A percentile compares a stretch with the other conserved stretches of the same genome.
Evolutionary conservation across 1,140 invertebrate genomes (phyloP).

Genomic region (Melipona quadrifasciata): DNA sequence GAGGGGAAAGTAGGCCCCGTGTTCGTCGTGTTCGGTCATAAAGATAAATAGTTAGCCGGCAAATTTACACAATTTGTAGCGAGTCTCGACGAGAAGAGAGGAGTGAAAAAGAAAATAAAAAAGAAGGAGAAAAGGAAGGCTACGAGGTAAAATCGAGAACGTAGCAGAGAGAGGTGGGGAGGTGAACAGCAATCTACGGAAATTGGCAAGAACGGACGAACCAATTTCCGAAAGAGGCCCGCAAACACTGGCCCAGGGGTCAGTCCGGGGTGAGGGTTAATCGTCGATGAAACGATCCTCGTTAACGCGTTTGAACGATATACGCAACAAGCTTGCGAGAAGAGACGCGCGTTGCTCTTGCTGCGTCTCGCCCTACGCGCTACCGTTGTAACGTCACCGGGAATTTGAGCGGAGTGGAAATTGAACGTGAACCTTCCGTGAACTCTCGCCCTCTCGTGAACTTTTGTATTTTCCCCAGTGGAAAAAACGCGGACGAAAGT

Average conservation of each 20-base stretch:
- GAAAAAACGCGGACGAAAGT: too few relatives aligned
- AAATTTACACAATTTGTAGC: conserved; percentile 80
- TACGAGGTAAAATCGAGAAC: conserved; percentile 42
- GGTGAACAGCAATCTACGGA: conserved; percentile 76
- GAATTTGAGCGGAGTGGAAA: too few relatives aligned
- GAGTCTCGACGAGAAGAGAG: conserved; percentile 46
- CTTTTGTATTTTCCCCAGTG: too few relatives aligned
- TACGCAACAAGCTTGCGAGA: conserved; percentile 63
- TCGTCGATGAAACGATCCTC: conserved; percentile 80
- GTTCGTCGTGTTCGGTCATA: conserved; percentile 74
- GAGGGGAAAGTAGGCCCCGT: conserved; percentile 62
- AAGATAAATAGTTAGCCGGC: conserved; percentile 80
- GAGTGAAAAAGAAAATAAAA: background rate
- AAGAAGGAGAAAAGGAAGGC: conserved; percentile 32
- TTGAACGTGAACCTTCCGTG: too few relatives aligned
- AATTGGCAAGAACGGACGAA: conserved; percentile 80
- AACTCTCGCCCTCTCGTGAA: too few relatives aligned
- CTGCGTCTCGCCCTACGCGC: conserved; percentile 26
- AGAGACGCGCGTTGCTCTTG: conserved; percentile 45
- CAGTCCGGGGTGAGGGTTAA: conserved; percentile 77
- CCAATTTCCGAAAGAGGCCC: conserved; percentile 77
- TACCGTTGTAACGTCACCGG: conserved; percentile 1
- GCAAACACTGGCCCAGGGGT: conserved; percentile 77
- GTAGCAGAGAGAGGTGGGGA: conserved; percentile 20
- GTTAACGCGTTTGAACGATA: conserved; percentile 77